These are phyloP conservation scores for Cyprinodon diabolis DNA, from an alignment of 2,797 vertebrate species.

Conservation along the genomic window DNA sequence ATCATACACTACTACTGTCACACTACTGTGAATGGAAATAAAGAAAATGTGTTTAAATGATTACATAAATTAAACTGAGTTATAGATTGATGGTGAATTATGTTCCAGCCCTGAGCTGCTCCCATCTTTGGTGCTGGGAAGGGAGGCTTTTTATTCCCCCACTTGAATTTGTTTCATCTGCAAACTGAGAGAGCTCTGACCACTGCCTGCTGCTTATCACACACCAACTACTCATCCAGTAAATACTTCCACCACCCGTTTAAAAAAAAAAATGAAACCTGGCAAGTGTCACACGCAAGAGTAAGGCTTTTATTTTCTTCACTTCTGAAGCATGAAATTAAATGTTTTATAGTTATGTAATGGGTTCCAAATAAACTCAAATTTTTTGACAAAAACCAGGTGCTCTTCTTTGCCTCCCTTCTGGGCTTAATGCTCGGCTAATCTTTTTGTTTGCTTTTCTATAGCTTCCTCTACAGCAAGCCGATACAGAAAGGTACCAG, in stretches of 20 bases:
- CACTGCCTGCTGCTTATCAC: constrained; percentile 6
- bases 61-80: too few species aligned
- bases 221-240: constrained; percentile 4
- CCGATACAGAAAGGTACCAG: neutral
- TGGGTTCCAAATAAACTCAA: neutral
- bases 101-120: neutral
- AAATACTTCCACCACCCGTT: neutral
- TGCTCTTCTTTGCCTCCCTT: neutral
- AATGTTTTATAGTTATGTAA: neutral
- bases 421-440: neutral
- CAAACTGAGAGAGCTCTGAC: neutral
- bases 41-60: too few species aligned
- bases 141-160: neutral
- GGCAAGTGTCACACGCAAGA: neutral
- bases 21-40: too few species aligned
- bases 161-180: neutral
- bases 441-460: constrained; percentile 12
- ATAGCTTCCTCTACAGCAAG: neutral
- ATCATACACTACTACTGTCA: too few species aligned
- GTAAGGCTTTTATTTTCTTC: neutral
- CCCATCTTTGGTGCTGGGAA: neutral
- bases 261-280: constrained; percentile 1
- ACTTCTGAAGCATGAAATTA: neutral
- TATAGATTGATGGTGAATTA: too few species aligned
- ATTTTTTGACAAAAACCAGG: neutral